Evolutionary conservation across 2,797 vertebrate genomes (phyloP).

Genomic region (Thaleichthys pacificus): DNA sequence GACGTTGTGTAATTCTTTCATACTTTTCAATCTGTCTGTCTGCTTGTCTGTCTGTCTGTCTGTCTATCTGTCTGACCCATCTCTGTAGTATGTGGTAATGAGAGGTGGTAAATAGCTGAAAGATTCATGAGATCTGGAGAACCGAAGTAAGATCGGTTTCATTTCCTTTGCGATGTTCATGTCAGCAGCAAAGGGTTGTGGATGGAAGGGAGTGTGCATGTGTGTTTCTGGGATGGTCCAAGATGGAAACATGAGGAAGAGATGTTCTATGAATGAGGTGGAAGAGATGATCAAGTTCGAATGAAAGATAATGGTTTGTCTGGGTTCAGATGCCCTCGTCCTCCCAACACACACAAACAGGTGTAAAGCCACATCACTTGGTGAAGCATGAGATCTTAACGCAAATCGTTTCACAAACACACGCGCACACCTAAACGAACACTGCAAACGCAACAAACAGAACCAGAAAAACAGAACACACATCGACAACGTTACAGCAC

Average conservation of each 20-base stretch:
- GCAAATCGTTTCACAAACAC: neutral
- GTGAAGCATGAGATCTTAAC: neutral
- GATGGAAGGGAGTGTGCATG: neutral
- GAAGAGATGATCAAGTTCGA: slow-evolving; percentile 52
- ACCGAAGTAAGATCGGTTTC: neutral
- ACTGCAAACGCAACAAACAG: slow-evolving; percentile 37
- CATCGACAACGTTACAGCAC: slow-evolving; percentile 9
- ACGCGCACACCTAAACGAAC: slow-evolving; percentile 27
- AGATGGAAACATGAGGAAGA: slow-evolving; percentile 21
- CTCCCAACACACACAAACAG: slow-evolving; percentile 45
- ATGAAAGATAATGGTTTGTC: slow-evolving; percentile 49
- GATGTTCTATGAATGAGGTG: slow-evolving; percentile 58
- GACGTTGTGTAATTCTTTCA: no score
- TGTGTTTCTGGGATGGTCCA: slow-evolving; percentile 32
- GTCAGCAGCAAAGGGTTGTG: slow-evolving; percentile 12
- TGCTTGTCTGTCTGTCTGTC: neutral
- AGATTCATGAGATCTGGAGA: slow-evolving; percentile 25
- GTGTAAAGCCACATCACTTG: neutral
- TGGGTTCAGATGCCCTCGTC: slow-evolving; percentile 55
- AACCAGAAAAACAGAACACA: slow-evolving; percentile 33
- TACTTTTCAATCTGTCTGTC: no score
- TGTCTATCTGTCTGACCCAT: neutral
- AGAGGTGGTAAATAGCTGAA: neutral
- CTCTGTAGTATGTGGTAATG: neutral
- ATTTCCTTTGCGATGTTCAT: slow-evolving; percentile 6